Conservation (phyloP, 2,113 vertebrate genomes). For the Bolborhynchus lineola region DNA sequence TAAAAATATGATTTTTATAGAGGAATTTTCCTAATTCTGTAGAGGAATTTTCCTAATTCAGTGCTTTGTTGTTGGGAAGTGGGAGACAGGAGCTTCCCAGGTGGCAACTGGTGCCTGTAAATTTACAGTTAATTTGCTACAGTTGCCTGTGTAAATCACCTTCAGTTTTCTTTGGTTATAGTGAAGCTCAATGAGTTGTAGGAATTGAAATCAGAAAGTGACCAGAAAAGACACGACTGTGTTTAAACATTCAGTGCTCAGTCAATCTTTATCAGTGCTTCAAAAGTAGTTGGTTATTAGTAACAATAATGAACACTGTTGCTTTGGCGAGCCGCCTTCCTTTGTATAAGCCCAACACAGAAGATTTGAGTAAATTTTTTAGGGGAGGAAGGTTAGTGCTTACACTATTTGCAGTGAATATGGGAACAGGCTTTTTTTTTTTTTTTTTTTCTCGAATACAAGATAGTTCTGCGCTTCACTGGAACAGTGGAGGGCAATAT, state of each 20-base stretch:
- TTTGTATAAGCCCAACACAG: background rate
- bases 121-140: background rate
- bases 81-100: background rate
- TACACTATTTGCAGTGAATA: background rate
- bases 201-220: background rate
- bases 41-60: background rate
- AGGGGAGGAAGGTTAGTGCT: background rate
- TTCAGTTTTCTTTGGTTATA: background rate
- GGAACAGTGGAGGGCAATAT: background rate
- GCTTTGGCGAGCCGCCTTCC: background rate
- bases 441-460: background rate
- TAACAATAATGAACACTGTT: background rate
- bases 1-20: background rate
- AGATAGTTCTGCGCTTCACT: background rate
- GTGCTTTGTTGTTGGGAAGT: background rate
- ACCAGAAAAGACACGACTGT: background rate
- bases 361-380: background rate
- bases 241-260: background rate
- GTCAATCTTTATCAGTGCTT: background rate
- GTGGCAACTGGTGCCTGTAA: background rate
- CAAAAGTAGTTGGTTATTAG: background rate
- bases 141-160: background rate
- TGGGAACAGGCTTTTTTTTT: background rate
- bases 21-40: background rate
- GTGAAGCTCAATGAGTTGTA: background rate